A percentile compares a stretch with the other conserved stretches of the same genome.
Evolutionary conservation across 37 sponge, comb jelly and placozoan genomes (phyloP).

Genomic region (Dysidea cf. avara): DNA sequence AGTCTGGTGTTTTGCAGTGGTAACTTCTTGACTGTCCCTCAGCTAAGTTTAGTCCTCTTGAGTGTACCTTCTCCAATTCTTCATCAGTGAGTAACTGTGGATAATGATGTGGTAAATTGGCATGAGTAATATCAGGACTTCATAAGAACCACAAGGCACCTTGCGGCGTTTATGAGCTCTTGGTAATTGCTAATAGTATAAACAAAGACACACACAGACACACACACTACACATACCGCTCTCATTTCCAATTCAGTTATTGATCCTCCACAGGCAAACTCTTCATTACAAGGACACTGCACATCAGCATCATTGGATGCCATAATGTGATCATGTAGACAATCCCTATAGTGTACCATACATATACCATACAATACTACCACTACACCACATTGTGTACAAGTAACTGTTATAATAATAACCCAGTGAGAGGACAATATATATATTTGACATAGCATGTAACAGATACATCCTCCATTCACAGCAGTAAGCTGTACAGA

Average conservation of each 20-base stretch:
- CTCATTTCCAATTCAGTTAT: conserved; percentile 83
- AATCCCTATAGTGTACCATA: conserved; percentile 51
- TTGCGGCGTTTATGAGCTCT: too few relatives aligned
- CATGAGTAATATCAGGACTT: background rate
- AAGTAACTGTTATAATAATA: too few relatives aligned
- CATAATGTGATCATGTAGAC: conserved; percentile 51
- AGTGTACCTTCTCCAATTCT: conserved; percentile 49
- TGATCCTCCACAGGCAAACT: conserved; percentile 52
- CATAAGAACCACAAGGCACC: background rate
- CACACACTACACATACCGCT: conserved; percentile 33
- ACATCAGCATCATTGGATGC: conserved; percentile 69
- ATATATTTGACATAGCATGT: too few relatives aligned
- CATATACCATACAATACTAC: too few relatives aligned
- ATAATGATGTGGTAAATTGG: background rate
- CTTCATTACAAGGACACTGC: conserved; percentile 74
- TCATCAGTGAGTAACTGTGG: conserved; percentile 66
- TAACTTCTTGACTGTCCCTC: conserved; percentile 70
- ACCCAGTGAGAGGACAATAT: too few relatives aligned
- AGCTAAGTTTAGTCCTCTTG: conserved; percentile 64
- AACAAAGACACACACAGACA: too few relatives aligned
- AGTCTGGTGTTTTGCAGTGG: conserved; percentile 82
- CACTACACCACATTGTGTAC: too few relatives aligned
- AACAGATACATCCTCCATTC: too few relatives aligned
- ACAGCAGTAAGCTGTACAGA: too few relatives aligned
- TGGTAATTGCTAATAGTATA: too few relatives aligned